phyloP scores from a whole-genome alignment of 2,888 invertebrate species.

The Drosophila gaucha region DNA sequence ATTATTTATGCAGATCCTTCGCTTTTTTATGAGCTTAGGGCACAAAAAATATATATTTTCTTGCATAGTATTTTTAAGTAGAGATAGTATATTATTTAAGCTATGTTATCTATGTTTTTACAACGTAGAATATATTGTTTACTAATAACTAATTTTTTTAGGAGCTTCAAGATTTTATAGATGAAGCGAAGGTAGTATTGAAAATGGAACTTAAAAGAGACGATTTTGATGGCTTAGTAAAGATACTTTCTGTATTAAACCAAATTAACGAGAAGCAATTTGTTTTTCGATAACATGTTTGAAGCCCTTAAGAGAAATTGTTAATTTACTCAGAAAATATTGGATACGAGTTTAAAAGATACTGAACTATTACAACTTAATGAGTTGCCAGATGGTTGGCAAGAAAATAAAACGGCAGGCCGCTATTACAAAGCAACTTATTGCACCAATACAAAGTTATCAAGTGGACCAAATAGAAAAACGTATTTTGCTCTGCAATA shows the following conservation, averaged over 20 bases:
- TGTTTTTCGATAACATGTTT: conserved; percentile 94
- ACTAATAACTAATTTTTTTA: too few relatives aligned
- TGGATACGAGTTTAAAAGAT: conserved; percentile 94
- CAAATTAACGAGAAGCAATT: conserved; percentile 91
- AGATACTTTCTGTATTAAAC: conserved; percentile 92
- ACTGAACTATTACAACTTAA: conserved; percentile 90
- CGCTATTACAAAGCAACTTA: conserved; percentile 92
- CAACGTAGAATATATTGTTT: too few relatives aligned
- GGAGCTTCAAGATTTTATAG: conserved; percentile 91
- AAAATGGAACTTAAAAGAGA: conserved; percentile 91
- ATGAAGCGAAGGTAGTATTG: conserved; percentile 90
- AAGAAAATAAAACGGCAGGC: conserved; percentile 93
- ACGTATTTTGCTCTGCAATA: conserved; percentile 92
- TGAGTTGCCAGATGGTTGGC: conserved; percentile 95
- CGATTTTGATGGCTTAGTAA: conserved; percentile 93
- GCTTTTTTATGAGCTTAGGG: too few relatives aligned
- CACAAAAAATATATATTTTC: too few relatives aligned
- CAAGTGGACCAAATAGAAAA: conserved; percentile 95
- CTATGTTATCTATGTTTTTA: too few relatives aligned
- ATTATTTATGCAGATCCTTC: too few relatives aligned
- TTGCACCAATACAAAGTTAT: conserved; percentile 94
- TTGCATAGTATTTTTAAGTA: too few relatives aligned
- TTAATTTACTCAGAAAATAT: conserved; percentile 93
- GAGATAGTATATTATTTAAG: too few relatives aligned
- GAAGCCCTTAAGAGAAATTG: conserved; percentile 94